Conservation (phyloP, 2,113 vertebrate genomes). For the Arvicanthis niloticus region DNA sequence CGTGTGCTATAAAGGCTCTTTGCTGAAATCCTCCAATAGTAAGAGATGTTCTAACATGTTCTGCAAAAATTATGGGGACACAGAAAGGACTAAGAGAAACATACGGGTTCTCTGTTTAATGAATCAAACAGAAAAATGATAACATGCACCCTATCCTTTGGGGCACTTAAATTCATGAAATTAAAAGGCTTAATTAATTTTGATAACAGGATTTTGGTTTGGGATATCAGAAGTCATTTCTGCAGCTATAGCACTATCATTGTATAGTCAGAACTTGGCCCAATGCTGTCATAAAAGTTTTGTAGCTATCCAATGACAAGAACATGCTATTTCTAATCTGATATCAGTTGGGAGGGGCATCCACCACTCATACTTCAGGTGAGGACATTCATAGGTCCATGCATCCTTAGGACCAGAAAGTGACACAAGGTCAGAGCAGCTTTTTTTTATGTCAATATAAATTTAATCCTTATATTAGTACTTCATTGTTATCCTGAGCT, state of each 20-base stretch:
- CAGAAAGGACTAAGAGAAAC: no score
- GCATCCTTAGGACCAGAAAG: no score
- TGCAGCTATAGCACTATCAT: neutral
- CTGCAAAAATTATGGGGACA: neutral
- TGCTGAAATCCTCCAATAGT: neutral
- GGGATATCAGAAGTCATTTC: neutral
- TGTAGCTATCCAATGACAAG: neutral
- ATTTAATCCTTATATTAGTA: neutral
- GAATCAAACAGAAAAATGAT: neutral
- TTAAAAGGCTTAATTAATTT: neutral
- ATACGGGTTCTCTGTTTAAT: neutral
- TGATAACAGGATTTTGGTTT: neutral
- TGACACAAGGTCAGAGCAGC: neutral
- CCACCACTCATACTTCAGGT: neutral
- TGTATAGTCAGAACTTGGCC: neutral
- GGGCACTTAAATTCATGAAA: neutral
- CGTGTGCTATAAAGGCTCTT: neutral
- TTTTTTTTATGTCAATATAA: neutral
- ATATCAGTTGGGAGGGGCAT: no score
- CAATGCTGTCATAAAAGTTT: neutral
- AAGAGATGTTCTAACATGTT: neutral
- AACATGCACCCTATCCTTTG: neutral
- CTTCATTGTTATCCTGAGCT: neutral
- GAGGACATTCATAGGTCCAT: neutral
- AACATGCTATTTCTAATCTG: neutral